A percentile compares a stretch with the other conserved stretches of the same genome.
These are phyloP conservation scores for Chironomus tentans DNA, from an alignment of 2,888 invertebrate species.

Conservation along the genomic window DNA sequence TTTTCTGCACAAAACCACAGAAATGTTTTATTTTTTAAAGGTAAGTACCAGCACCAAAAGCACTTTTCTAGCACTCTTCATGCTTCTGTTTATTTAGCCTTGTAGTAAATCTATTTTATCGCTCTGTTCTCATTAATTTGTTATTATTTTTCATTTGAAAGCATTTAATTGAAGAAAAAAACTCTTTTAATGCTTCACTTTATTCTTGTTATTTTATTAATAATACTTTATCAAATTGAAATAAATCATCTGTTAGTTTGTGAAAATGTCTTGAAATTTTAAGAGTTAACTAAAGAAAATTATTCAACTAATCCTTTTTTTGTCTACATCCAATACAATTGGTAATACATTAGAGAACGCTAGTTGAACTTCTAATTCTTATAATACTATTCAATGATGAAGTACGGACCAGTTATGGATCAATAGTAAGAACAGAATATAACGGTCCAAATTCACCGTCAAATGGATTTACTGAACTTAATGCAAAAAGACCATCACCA, in stretches of 20 bases:
- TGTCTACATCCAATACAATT: too few relatives aligned
- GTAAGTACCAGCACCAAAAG: neutral
- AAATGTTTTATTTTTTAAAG: conserved; percentile 19
- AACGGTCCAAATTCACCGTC: neutral
- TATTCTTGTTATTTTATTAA: too few relatives aligned
- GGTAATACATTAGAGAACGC: neutral
- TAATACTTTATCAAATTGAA: too few relatives aligned
- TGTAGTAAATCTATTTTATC: neutral
- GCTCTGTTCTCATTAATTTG: neutral
- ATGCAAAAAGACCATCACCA: neutral
- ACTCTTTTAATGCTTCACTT: neutral
- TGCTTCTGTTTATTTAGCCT: neutral
- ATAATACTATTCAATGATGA: conserved; percentile 14
- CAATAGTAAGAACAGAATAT: conserved; percentile 7
- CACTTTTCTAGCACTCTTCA: too few relatives aligned
- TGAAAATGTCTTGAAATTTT: too few relatives aligned
- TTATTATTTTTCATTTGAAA: neutral
- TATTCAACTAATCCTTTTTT: neutral
- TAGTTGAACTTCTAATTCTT: conserved; percentile 21
- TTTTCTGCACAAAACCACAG: conserved; percentile 7
- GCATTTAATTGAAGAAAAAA: neutral
- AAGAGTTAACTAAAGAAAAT: neutral
- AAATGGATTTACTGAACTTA: conserved; percentile 11
- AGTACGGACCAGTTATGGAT: conserved; percentile 10
- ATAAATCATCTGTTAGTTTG: too few relatives aligned